These are phyloP conservation scores for Benthochromis sp. DNA, from an alignment of 2,113 vertebrate species.

Conservation along the genomic window DNA sequence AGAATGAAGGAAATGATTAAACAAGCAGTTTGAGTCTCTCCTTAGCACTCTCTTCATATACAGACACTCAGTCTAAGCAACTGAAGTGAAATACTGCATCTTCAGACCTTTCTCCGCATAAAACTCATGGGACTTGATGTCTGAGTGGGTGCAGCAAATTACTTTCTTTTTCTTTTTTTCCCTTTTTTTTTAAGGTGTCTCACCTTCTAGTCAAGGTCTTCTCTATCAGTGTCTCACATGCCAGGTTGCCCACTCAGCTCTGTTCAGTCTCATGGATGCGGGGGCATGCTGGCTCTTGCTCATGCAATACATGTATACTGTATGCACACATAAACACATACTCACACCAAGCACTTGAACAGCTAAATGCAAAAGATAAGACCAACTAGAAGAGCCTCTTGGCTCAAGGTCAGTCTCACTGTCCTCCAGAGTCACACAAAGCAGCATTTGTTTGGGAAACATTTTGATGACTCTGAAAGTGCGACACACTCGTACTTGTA, in stretches of 20 bases:
- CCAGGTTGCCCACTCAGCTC: conserved; percentile 31
- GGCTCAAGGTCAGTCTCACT: background rate
- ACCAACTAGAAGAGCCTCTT: background rate
- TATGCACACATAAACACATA: background rate
- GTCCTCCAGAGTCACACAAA: background rate
- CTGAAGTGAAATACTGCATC: conserved; percentile 22
- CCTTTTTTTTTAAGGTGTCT: conserved; percentile 1
- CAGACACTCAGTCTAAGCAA: background rate
- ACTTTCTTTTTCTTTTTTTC: background rate
- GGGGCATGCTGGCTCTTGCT: background rate
- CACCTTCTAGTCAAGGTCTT: conserved; percentile 53
- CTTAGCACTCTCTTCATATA: background rate
- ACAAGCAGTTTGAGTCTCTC: background rate
- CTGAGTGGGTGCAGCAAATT: conserved; percentile 40
- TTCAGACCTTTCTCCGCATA: conserved; percentile 16
- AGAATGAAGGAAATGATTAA: background rate
- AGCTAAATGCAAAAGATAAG: background rate
- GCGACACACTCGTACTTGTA: background rate
- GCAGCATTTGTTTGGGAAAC: background rate
- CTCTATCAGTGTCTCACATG: conserved; percentile 22
- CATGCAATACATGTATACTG: background rate
- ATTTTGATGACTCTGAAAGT: background rate
- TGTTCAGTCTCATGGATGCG: background rate
- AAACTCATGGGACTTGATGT: conserved; percentile 31
- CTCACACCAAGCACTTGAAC: background rate